phyloP scores from a whole-genome alignment of 2,888 invertebrate genomes.

The Heliconius sara region DNA sequence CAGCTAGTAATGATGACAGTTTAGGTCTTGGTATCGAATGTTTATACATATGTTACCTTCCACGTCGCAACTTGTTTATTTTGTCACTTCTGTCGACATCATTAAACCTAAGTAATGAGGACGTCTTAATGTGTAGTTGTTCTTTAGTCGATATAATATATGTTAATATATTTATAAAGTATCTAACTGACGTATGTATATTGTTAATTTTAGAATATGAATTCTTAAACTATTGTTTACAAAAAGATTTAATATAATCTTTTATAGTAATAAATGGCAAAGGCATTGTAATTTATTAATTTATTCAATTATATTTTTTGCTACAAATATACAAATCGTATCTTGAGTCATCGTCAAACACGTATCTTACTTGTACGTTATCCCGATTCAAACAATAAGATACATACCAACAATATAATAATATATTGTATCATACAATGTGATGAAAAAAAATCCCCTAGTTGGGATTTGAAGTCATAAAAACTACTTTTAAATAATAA shows the following conservation, averaged over 20 bases:
- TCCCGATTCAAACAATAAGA: too few species aligned
- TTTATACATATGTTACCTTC: conserved; percentile 34
- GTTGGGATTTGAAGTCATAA: not conserved
- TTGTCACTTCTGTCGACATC: conserved; percentile 27
- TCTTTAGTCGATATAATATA: conserved; percentile 5
- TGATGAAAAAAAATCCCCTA: not conserved
- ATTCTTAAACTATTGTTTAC: not conserved
- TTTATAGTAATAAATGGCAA: not conserved
- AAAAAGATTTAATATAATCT: not conserved
- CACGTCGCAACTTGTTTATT: conserved; percentile 26
- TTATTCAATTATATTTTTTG: not conserved
- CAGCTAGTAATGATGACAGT: not conserved
- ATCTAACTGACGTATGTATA: not conserved
- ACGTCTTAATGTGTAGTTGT: conserved; percentile 23
- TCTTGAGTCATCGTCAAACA: too few species aligned
- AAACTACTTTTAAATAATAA: not conserved
- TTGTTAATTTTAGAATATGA: not conserved
- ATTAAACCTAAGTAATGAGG: conserved; percentile 27
- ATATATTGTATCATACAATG: too few species aligned
- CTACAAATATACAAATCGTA: not conserved
- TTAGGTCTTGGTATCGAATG: not conserved
- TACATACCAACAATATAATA: too few species aligned
- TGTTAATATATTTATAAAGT: not conserved
- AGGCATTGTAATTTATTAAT: not conserved
- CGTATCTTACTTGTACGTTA: too few species aligned